A percentile compares a stretch with the other conserved stretches of the same genome.
Evolutionary conservation across 2,888 invertebrate species (phyloP).

Genomic region (Eumerus sabulonum): DNA sequence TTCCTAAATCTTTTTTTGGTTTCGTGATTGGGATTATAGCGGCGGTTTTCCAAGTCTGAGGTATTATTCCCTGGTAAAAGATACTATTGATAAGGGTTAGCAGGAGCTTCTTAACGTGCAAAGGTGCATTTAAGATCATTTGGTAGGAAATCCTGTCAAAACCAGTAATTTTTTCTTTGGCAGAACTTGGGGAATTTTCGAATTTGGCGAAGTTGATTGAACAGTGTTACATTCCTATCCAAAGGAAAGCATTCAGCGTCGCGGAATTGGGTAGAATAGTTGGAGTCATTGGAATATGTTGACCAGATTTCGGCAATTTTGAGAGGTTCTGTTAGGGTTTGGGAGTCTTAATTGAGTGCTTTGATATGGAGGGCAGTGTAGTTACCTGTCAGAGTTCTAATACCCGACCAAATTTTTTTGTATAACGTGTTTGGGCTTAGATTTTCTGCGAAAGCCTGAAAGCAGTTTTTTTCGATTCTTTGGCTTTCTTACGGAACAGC

Average conservation of each 20-base stretch:
- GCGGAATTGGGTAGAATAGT: background rate
- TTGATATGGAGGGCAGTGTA: background rate
- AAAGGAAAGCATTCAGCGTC: background rate
- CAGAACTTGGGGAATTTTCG: background rate
- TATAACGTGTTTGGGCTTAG: background rate
- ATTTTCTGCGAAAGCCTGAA: background rate
- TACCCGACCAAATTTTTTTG: background rate
- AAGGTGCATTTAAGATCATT: background rate
- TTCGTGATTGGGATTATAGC: background rate
- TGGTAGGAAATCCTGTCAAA: background rate
- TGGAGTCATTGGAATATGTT: background rate
- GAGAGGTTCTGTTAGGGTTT: background rate
- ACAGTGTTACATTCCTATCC: background rate
- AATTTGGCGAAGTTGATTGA: background rate
- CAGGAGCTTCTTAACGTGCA: background rate
- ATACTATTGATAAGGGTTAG: background rate
- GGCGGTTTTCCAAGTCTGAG: background rate
- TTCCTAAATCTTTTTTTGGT: background rate
- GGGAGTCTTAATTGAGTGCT: background rate
- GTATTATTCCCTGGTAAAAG: background rate
- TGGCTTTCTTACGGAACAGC: background rate
- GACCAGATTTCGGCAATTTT: background rate
- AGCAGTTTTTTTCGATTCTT: background rate
- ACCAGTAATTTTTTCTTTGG: background rate
- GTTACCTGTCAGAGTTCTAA: background rate